Evolutionary conservation across 2,113 vertebrate species (phyloP).

Genomic region (Gavia stellata): DNA sequence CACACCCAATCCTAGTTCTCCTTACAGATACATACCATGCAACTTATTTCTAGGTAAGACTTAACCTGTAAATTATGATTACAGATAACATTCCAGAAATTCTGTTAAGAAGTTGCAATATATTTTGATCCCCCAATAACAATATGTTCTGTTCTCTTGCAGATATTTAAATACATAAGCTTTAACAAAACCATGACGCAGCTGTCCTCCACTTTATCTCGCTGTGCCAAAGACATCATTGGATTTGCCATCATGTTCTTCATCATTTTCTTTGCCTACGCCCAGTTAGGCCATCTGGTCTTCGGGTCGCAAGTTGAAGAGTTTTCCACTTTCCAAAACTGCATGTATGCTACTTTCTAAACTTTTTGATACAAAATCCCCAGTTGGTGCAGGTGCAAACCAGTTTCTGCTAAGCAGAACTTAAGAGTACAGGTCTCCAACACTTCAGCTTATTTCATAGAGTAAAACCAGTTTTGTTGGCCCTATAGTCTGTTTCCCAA

Average conservation of each 20-base stretch:
- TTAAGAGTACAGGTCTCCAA: background rate
- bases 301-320: conserved; percentile 71
- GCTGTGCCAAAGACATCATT: conserved; percentile 70
- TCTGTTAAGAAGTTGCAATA: background rate
- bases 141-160: conserved; percentile 33
- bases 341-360: conserved; percentile 65
- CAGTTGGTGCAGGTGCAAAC: background rate
- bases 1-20: background rate
- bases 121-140: background rate
- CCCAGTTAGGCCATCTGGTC: conserved; percentile 70
- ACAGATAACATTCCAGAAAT: background rate
- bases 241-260: conserved; percentile 77
- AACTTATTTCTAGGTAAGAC: background rate
- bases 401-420: background rate
- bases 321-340: conserved; percentile 73
- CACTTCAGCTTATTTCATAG: background rate
- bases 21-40: background rate
- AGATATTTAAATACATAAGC: conserved; percentile 73
- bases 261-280: conserved; percentile 74
- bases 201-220: conserved; percentile 68
- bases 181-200: conserved; percentile 74
- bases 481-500: background rate
- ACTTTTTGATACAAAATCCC: background rate
- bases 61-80: background rate
- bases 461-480: background rate